These are phyloP conservation scores for Hoplodrina blanda DNA, from an alignment of 2,888 invertebrate species.

Conservation along the genomic window DNA sequence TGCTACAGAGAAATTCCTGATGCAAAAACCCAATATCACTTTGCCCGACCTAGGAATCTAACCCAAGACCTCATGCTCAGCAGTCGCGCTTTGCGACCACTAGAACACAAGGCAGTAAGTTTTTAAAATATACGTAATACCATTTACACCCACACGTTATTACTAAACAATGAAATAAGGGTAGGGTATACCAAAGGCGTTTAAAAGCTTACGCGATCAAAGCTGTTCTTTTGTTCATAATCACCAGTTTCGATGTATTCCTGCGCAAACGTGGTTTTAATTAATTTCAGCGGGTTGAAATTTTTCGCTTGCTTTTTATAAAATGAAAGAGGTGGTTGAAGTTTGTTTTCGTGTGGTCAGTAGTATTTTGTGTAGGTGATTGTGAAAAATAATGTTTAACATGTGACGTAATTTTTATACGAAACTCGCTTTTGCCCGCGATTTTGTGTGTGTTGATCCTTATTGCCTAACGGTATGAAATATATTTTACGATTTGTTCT, in stretches of 20 bases:
- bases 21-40: no score
- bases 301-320: conserved; percentile 24
- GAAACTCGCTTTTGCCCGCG: neutral
- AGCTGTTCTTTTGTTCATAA: conserved; percentile 16
- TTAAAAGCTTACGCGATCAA: conserved; percentile 12
- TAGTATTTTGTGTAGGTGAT: conserved; percentile 25
- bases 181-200: conserved; percentile 5
- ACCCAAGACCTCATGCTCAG: no score
- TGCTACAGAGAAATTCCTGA: no score
- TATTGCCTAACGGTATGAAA: no score
- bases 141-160: neutral
- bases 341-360: conserved; percentile 43
- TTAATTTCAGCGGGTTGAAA: conserved; percentile 41
- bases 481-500: no score
- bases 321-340: conserved; percentile 43
- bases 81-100: neutral
- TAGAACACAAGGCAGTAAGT: neutral
- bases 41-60: no score
- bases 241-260: conserved; percentile 17
- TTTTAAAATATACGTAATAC: no score
- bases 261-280: conserved; percentile 35
- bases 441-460: no score
- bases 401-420: conserved; percentile 1
- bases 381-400: conserved; percentile 29
- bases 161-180: neutral